Evolutionary conservation across 2,113 vertebrate genomes (phyloP), one percentile per base, ranked within the genome.

Genomic region (Zapus hudsonius): DNA sequence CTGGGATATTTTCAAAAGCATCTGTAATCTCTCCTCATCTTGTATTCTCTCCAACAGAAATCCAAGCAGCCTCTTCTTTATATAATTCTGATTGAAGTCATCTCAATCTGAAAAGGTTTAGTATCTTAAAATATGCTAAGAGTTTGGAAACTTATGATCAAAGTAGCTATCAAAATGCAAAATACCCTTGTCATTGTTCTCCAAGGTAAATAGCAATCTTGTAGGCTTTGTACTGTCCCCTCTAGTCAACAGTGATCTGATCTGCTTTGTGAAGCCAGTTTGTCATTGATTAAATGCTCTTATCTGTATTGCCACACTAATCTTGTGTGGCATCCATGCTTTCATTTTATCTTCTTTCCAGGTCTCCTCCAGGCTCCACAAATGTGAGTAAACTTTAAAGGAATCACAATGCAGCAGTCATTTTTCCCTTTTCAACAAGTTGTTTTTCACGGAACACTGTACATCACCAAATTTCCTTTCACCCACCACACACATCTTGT

Each of bases 281-380:
- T 90, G 80, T 59, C 81, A 96, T 92, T 97, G 96, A 96, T 96
- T 96, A 95, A 95, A 91, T 81, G 82, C n/a, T 89, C 91, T 97
- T 97, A 97, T 96, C 96, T 84, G 84, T 33, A 57, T 87, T 81
- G 52, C 93, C 38, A 69, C 69, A 78, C 89, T 96, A 96, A 96
- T 96, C 96, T 96, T 94, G 55, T 95, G 84, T 94, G 64, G 80
- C 86, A 96, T 93, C 94, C 84, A 55, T 22, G 84, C 42, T 94
- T 95, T 96, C 87, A 93, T 92, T 96, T 95, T 93, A 97, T 97
- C 95, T 96, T 87, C 87, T 85, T 91, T 95, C 93, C 91, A 95
- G 93, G 82, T 85, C 72, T 87, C 96, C 93, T 94, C 92, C 76
- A 59, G 90, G 95, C 87, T 96, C 27, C 90, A 91, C 63, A 90